phyloP scores from a whole-genome alignment of 2,888 invertebrate genomes.

The Caenorhabditis sp. region DNA sequence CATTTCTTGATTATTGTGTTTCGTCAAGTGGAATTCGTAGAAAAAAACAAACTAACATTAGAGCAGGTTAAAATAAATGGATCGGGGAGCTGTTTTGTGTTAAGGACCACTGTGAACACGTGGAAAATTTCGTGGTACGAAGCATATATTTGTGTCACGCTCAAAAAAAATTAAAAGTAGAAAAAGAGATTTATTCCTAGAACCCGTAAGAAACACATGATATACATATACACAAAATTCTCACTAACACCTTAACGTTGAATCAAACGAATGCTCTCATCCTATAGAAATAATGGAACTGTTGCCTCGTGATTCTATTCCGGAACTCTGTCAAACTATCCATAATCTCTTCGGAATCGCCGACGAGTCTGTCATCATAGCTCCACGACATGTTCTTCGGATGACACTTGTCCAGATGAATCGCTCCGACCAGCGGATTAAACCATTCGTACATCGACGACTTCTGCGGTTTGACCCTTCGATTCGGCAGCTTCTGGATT shows the following conservation, averaged over 20 bases:
- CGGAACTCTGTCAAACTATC: constrained; percentile 32
- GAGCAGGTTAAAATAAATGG: no score
- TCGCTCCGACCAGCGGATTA: constrained; percentile 55
- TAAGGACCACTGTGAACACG: no score
- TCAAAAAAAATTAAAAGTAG: no score
- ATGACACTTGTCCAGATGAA: constrained; percentile 56
- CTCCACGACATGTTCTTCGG: constrained; percentile 57
- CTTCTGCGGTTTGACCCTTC: constrained; percentile 24
- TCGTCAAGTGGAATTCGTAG: no score
- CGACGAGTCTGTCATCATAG: constrained; percentile 41
- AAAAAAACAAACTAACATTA: no score
- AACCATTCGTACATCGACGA: constrained; percentile 55
- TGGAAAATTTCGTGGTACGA: no score
- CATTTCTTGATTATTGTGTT: no score
- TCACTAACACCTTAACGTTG: neutral
- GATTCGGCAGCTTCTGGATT: constrained; percentile 34
- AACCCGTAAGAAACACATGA: constrained; percentile 10
- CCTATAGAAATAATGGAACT: constrained; percentile 44
- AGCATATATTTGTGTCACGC: no score
- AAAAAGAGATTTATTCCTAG: neutral
- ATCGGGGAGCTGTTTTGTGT: no score
- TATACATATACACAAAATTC: no score
- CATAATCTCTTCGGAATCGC: constrained; percentile 48
- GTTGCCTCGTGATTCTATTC: constrained; percentile 38
- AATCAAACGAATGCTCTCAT: constrained; percentile 10